Conservation (phyloP, 2,888 invertebrate genomes). For the Drosophila neotestacea region DNA sequence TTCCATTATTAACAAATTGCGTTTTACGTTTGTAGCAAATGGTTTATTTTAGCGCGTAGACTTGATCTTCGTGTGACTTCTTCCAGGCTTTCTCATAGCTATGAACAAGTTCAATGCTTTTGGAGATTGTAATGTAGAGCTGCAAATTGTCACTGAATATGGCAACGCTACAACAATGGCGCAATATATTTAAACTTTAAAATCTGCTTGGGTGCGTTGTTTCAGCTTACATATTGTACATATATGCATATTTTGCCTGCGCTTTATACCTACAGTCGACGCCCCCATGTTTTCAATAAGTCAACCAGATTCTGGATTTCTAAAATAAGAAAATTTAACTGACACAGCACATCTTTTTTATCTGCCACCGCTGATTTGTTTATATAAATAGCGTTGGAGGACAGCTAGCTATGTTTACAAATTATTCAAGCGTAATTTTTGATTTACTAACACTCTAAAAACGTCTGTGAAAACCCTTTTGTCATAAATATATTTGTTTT, state of each 20-base stretch:
- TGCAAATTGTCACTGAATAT: conserved; percentile 8
- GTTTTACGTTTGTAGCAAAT: not conserved
- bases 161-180: conserved; percentile 20
- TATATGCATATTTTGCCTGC: too few species aligned
- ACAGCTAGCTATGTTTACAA: not conserved
- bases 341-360: not conserved
- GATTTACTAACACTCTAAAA: too few species aligned
- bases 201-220: not conserved
- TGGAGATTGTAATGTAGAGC: not conserved
- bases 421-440: not conserved
- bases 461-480: too few species aligned
- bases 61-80: not conserved
- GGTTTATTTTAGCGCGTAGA: too few species aligned
- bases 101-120: not conserved
- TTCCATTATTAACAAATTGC: conserved; percentile 84
- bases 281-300: too few species aligned
- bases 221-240: not conserved
- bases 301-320: too few species aligned
- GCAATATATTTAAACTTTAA: not conserved
- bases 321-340: too few species aligned
- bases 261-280: too few species aligned
- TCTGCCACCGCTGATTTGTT: not conserved
- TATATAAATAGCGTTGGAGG: not conserved
- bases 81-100: not conserved
- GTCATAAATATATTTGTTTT: too few species aligned